Evolutionary conservation across 2,888 invertebrate species (phyloP), one percentile per base, ranked within the genome.

Genomic region (Nephrocerus scutellatus): DNA sequence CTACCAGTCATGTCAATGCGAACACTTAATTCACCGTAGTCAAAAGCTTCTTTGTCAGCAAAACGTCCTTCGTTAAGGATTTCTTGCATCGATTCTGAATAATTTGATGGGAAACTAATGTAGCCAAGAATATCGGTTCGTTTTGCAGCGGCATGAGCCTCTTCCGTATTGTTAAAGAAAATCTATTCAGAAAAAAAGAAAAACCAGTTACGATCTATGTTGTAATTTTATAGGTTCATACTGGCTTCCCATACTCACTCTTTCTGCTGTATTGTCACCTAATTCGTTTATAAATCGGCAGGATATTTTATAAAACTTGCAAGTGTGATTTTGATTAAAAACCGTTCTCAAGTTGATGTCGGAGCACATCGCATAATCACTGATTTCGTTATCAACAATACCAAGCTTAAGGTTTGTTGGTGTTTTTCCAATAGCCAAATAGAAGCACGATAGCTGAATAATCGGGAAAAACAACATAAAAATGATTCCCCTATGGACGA

Each of bases 381-480:
- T 59, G 2, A 78, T 74, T 66, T 93, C 92, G 2, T 84, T 74
- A 56, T 90, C 90, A 15, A 89, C 81, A 1, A 92, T 74, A 0
- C 82, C 90, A 23, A 93, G 53, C 32, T 74, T 73, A 0, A 92
- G 70, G 39, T 78, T 77, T 34, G 73, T 72, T 0, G 86, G 84
- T 53, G 89, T 83, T 32, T 77, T 77, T 2, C 89, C 89, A 35
- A 89, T 77, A 19, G 89, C 82, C 39, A 81, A 63, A 68, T 89
- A 84, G 66, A 92, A 91, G 23, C 84, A 74, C 25, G 79, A 71
- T 44, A 84, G 74, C 75, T 91, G 83, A 16, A 90, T 70, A 12
- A 91, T 70, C 10, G 92, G 92, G 57, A 92, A 82, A 39, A 86
- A 53, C 42, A 90, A 69, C 46, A 89, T 80, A 65, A 92, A 92